These are phyloP conservation scores for Pegoplata infirma DNA, from an alignment of 2,888 invertebrate genomes.

Conservation along the genomic window DNA sequence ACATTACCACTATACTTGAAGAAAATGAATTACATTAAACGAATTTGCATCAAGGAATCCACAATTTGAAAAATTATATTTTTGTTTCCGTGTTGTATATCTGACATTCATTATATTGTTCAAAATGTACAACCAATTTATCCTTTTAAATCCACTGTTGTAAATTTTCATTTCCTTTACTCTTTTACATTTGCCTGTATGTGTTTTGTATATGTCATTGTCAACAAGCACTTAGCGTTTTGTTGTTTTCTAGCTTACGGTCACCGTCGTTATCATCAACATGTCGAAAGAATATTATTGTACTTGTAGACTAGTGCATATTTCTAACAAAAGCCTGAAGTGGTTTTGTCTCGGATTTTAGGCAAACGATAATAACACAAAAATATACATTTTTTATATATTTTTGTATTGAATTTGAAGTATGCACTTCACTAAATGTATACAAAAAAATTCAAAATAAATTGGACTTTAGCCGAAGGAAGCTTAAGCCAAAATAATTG, in stretches of 20 bases:
- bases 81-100: too few relatives aligned
- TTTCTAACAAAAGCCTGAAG: constrained; percentile 53
- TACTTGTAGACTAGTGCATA: constrained; percentile 13
- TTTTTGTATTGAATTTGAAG: constrained; percentile 45
- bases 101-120: too few relatives aligned
- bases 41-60: too few relatives aligned
- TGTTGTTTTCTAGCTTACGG: constrained; percentile 56
- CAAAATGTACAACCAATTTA: too few relatives aligned
- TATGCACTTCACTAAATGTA: constrained; percentile 18
- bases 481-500: constrained; percentile 31
- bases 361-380: constrained; percentile 54
- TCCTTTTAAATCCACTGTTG: background rate
- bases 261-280: constrained; percentile 32
- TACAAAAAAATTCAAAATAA: constrained; percentile 33
- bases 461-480: constrained; percentile 43
- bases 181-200: background rate
- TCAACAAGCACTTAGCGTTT: constrained; percentile 60
- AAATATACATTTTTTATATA: constrained; percentile 32
- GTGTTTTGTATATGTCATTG: constrained; percentile 48
- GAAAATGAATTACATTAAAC: too few relatives aligned
- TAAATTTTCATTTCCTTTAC: constrained; percentile 5
- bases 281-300: background rate
- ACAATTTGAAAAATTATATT: too few relatives aligned
- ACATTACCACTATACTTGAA: too few relatives aligned
- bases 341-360: constrained; percentile 58